Evolutionary conservation across 2,888 invertebrate species (phyloP).

Genomic region (Sepiola atlantica): DNA sequence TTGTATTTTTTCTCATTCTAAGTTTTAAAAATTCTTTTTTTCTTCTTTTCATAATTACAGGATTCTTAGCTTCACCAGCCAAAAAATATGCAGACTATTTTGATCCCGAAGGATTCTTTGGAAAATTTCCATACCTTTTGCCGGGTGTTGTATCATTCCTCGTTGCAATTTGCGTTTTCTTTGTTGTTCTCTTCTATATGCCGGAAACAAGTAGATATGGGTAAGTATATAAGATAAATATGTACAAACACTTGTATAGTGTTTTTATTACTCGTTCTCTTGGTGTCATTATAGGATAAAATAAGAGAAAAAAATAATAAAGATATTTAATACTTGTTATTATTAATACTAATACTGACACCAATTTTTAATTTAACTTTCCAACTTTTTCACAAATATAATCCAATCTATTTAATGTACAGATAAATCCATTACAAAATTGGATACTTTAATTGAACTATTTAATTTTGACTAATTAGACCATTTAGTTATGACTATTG

Average conservation of each 20-base stretch:
- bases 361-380: too few species aligned
- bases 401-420: too few species aligned
- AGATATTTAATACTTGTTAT: too few species aligned
- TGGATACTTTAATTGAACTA: too few species aligned
- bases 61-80: constrained; percentile 67
- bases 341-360: too few species aligned
- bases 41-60: constrained; percentile 55
- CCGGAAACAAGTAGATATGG: constrained; percentile 60
- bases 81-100: constrained; percentile 65
- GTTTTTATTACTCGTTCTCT: too few species aligned
- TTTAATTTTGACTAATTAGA: too few species aligned
- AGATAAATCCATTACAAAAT: too few species aligned
- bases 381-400: too few species aligned
- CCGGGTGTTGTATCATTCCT: constrained; percentile 62
- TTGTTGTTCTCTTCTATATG: constrained; percentile 60
- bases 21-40: neutral
- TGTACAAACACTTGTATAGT: neutral
- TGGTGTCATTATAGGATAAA: too few species aligned
- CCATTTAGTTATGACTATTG: too few species aligned
- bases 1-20: neutral
- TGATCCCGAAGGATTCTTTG: constrained; percentile 62
- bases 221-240: neutral
- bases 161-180: constrained; percentile 59
- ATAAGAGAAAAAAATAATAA: too few species aligned
- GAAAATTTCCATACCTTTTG: constrained; percentile 65